Evolutionary conservation across 2,113 vertebrate genomes (phyloP).

Genomic region (Macquaria ambigua): DNA sequence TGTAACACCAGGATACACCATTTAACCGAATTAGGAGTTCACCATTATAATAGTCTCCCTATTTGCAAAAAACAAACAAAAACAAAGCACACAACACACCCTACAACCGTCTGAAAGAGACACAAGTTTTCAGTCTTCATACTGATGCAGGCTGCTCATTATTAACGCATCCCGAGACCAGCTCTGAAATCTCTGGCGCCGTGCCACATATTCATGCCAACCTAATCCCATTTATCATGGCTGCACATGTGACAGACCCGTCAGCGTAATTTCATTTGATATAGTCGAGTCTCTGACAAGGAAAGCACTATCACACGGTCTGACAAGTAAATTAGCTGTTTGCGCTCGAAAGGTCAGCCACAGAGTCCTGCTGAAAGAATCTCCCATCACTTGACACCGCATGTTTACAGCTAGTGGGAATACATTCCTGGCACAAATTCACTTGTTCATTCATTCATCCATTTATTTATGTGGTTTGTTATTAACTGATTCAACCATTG

Average conservation of each 20-base stretch:
- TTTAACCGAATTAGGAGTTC: constrained; percentile 35
- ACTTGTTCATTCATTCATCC: background rate
- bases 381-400: background rate
- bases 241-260: constrained; percentile 71
- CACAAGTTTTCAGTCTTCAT: constrained; percentile 38
- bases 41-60: background rate
- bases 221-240: constrained; percentile 74
- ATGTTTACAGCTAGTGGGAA: constrained; percentile 16
- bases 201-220: constrained; percentile 60
- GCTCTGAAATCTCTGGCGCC: constrained; percentile 39
- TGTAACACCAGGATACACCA: constrained; percentile 12
- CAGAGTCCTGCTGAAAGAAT: constrained; percentile 21
- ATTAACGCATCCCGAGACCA: constrained; percentile 53
- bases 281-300: constrained; percentile 59
- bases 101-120: constrained; percentile 3
- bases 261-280: constrained; percentile 69
- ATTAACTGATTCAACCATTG: background rate
- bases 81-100: background rate
- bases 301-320: constrained; percentile 36
- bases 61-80: background rate
- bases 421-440: background rate
- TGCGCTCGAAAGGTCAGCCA: constrained; percentile 23
- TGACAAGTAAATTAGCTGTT: constrained; percentile 45
- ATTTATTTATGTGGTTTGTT: constrained; percentile 1
- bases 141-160: constrained; percentile 47